Percentiles rank a stretch among this genome's conserved stretches.
Conservation (phyloP, 1,140 invertebrate genomes). For the Anoplophora glabripennis region DNA sequence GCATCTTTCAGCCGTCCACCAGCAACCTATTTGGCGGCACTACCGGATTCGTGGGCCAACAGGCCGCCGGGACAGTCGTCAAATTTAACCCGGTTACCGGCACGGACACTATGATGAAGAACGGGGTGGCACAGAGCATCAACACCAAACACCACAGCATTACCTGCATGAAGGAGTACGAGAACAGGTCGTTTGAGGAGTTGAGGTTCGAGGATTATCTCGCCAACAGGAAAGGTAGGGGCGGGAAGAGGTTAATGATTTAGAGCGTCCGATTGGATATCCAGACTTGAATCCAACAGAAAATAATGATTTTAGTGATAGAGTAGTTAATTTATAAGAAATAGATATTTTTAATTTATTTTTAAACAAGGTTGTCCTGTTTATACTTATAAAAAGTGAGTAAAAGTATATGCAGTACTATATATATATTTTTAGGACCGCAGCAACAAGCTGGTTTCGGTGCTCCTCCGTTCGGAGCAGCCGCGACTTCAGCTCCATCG, state of each 20-base stretch:
- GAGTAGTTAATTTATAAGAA: background rate
- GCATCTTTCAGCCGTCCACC: constrained; percentile 36
- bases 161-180: constrained; percentile 97
- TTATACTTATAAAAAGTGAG: too few relatives aligned
- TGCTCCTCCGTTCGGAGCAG: constrained; percentile 34
- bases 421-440: constrained; percentile 21
- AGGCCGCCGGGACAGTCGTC: constrained; percentile 65
- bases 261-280: too few relatives aligned
- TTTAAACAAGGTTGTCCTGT: too few relatives aligned
- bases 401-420: too few relatives aligned
- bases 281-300: too few relatives aligned
- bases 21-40: constrained; percentile 35
- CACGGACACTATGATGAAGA: constrained; percentile 88
- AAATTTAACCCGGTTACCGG: constrained; percentile 87
- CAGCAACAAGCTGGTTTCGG: constrained; percentile 35
- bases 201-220: constrained; percentile 90
- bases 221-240: constrained; percentile 77
- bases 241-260: background rate
- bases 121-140: constrained; percentile 76
- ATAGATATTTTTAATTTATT: background rate
- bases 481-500: constrained; percentile 42
- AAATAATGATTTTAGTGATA: too few relatives aligned
- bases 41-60: constrained; percentile 17
- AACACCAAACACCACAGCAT: constrained; percentile 93
- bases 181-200: constrained; percentile 91